A percentile compares a stretch with the other conserved stretches of the same genome.
Conservation (phyloP, 1,140 invertebrate genomes). For the Harlomillsia oculata region DNA sequence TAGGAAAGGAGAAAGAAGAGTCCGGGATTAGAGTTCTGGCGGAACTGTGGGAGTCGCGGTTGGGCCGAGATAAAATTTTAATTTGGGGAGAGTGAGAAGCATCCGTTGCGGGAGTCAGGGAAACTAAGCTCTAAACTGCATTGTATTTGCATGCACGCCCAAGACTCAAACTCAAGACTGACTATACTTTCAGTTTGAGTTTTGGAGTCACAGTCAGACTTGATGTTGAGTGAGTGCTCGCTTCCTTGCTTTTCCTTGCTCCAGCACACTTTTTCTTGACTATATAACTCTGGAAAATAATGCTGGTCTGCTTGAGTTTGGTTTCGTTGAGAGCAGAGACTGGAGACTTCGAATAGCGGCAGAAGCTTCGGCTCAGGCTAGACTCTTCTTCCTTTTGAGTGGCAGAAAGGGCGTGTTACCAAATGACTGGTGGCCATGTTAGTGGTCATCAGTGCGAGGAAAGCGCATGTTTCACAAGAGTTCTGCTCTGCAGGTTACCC, state of each 20-base stretch:
- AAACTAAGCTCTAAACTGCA: neutral
- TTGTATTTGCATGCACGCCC: neutral
- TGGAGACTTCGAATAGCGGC: neutral
- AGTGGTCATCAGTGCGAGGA: constrained; percentile 36
- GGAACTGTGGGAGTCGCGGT: constrained; percentile 10
- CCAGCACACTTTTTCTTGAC: no score
- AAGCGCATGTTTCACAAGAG: constrained; percentile 34
- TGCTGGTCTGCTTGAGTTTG: no score
- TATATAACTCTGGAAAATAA: no score
- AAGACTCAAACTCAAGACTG: neutral
- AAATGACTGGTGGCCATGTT: constrained; percentile 38
- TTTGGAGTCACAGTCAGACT: no score
- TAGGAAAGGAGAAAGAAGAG: no score
- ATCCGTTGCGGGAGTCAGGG: no score
- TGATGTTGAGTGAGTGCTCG: no score
- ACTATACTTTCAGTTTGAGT: neutral
- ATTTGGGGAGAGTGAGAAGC: constrained; percentile 20
- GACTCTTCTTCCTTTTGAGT: no score
- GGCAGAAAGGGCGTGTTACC: constrained; percentile 36
- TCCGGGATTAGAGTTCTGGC: neutral
- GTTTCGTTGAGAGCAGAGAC: no score
- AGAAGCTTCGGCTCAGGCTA: constrained; percentile 4
- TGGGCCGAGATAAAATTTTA: constrained; percentile 27
- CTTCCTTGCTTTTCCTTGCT: no score
- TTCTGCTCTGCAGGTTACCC: constrained; percentile 19